These are phyloP conservation scores for Apolygus lucorum DNA, from an alignment of 1,140 invertebrate genomes.

Conservation along the genomic window DNA sequence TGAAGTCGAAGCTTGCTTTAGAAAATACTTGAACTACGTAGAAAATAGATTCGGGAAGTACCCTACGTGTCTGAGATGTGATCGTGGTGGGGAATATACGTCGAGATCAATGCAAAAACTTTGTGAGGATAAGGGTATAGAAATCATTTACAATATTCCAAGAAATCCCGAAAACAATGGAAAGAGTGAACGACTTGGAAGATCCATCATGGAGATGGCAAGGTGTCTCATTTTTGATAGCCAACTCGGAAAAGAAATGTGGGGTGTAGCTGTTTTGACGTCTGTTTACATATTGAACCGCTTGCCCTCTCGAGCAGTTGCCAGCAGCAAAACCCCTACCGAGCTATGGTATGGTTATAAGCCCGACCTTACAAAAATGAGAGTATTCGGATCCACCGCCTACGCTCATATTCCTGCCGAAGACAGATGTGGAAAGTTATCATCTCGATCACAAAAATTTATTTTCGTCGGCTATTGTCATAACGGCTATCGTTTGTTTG, in stretches of 20 bases:
- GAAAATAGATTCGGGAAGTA: not conserved
- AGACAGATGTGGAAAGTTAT: not conserved
- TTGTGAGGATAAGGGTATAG: not conserved
- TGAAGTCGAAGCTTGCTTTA: not conserved
- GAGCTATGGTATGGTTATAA: slow-evolving; percentile 27
- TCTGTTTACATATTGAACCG: not conserved
- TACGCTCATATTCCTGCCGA: slow-evolving; percentile 21
- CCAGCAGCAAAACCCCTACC: slow-evolving; percentile 21
- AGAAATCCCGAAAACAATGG: slow-evolving; percentile 12
- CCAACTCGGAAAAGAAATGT: not conserved
- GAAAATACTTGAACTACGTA: not conserved
- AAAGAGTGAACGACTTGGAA: not conserved
- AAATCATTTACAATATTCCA: slow-evolving; percentile 11
- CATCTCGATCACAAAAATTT: not conserved
- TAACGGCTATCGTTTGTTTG: too few species aligned
- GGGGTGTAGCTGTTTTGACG: not conserved
- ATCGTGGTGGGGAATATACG: slow-evolving; percentile 17
- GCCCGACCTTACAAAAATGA: slow-evolving; percentile 30
- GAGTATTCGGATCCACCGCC: slow-evolving; percentile 28
- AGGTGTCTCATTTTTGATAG: not conserved
- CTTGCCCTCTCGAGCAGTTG: not conserved
- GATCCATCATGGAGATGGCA: slow-evolving; percentile 1
- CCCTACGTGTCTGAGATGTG: slow-evolving; percentile 6
- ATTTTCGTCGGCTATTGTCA: slow-evolving; percentile 1
- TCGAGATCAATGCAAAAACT: not conserved